Conservation (phyloP, 53 echinoderm and acorn worm species). For the Holothuria scabra region DNA sequence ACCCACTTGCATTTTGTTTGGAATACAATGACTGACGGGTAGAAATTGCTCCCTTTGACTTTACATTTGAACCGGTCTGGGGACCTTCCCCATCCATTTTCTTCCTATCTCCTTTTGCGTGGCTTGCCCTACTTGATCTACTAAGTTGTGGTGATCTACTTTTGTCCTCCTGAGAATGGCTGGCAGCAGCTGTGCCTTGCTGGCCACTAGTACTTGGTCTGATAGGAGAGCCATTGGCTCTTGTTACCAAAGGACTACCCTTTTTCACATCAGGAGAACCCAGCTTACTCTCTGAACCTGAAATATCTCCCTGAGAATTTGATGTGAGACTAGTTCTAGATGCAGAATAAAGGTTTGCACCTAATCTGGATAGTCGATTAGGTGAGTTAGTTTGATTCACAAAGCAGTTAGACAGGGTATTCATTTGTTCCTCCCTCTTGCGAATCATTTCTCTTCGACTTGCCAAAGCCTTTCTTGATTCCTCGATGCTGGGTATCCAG, state of each 20-base stretch:
- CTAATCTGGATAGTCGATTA: neutral
- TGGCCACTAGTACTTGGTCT: neutral
- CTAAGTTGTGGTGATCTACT: neutral
- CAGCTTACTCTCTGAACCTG: neutral
- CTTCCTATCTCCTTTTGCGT: neutral
- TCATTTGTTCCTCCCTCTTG: conserved; percentile 42
- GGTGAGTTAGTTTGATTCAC: too few species aligned
- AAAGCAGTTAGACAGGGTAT: neutral
- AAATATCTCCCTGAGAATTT: neutral
- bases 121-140: neutral
- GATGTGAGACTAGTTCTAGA: neutral
- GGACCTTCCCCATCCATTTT: neutral
- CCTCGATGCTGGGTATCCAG: conserved; percentile 58
- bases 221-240: neutral
- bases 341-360: too few species aligned
- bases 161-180: neutral
- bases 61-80: neutral
- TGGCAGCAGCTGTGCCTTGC: neutral
- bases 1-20: neutral
- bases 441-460: conserved; percentile 64
- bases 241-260: neutral
- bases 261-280: neutral
- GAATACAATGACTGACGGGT: conserved; percentile 4
- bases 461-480: conserved; percentile 56
- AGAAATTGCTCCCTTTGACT: neutral